Conservation (phyloP, 2,797 vertebrate species). For the Euphonia xanthogaster region DNA sequence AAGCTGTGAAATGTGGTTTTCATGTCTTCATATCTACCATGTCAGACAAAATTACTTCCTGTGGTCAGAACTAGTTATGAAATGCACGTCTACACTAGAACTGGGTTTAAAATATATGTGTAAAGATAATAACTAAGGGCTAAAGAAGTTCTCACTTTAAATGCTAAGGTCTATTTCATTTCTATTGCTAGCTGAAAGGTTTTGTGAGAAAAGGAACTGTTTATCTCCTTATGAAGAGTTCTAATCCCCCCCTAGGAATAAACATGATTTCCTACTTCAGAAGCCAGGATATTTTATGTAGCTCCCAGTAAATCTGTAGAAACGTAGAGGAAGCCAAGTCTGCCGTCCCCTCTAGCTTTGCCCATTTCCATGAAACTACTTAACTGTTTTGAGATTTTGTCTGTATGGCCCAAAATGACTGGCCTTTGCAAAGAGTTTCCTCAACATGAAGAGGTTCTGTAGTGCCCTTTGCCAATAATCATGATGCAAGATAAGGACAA, state of each 20-base stretch:
- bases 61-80: background rate
- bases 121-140: background rate
- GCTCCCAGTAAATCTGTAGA: background rate
- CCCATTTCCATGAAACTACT: background rate
- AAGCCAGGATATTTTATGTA: background rate
- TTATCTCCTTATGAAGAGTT: background rate
- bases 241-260: background rate
- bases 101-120: background rate
- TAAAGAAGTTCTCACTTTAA: background rate
- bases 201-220: background rate
- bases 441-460: background rate
- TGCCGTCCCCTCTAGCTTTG: background rate
- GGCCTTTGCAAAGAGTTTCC: background rate
- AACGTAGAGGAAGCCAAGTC: background rate
- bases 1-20: background rate
- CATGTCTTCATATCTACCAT: background rate
- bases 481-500: background rate
- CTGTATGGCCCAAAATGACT: background rate
- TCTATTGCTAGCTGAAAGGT: background rate
- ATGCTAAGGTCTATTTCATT: background rate
- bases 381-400: background rate
- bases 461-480: background rate
- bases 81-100: fast-evolving
- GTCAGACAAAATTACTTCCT: background rate
- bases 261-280: background rate